Percentiles rank a stretch among this genome's conserved stretches.
These are phyloP conservation scores for Matsumyia berberina DNA, from an alignment of 2,888 invertebrate genomes.

Conservation along the genomic window DNA sequence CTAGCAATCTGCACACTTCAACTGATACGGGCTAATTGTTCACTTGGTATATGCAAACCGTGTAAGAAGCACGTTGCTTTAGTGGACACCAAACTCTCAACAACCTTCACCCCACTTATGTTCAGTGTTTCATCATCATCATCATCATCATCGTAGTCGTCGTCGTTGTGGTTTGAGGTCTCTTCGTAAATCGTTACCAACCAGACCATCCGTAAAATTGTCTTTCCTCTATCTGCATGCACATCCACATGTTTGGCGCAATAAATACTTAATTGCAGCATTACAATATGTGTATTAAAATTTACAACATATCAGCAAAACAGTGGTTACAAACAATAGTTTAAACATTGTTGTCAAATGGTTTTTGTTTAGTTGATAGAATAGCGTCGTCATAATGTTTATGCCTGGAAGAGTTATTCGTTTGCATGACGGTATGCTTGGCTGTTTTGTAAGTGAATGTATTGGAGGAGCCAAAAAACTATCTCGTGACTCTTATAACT, in stretches of 20 bases:
- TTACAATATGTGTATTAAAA: conserved; percentile 39
- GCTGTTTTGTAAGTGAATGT: not conserved
- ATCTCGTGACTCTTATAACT: conserved; percentile 2
- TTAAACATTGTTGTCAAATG: conserved; percentile 36
- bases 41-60: conserved; percentile 48
- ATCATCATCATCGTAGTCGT: conserved; percentile 20
- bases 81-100: conserved; percentile 62
- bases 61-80: conserved; percentile 46
- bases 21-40: conserved; percentile 51
- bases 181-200: conserved; percentile 48
- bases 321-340: not conserved
- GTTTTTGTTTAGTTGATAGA: conserved; percentile 11
- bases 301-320: not conserved
- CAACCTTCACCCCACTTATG: conserved; percentile 73
- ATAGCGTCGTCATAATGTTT: not conserved
- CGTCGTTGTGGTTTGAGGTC: conserved; percentile 36
- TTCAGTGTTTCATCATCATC: conserved; percentile 32
- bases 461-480: conserved; percentile 3
- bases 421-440: not conserved
- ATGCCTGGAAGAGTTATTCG: not conserved
- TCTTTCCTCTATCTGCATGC: conserved; percentile 23
- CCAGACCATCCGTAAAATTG: conserved; percentile 50
- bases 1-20: conserved; percentile 26
- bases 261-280: conserved; percentile 46
- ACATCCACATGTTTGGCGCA: conserved; percentile 10